Evolutionary conservation across 1,140 invertebrate species (phyloP).

Genomic region (Solen grandis): DNA sequence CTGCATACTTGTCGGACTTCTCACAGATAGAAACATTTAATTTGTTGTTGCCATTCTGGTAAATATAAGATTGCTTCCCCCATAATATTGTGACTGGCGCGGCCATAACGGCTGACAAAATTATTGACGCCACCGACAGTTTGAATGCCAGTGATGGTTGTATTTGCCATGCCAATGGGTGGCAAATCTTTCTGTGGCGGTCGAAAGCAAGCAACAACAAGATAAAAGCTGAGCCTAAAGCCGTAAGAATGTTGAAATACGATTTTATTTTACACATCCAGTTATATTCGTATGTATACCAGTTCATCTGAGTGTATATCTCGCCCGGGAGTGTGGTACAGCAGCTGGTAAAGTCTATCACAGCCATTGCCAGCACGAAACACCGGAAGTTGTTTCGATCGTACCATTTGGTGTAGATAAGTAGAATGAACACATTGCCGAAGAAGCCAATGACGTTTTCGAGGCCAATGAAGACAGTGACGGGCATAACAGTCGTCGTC

Average conservation of each 20-base stretch:
- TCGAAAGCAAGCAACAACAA: constrained; percentile 63
- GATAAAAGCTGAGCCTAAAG: constrained; percentile 60
- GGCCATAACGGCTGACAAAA: constrained; percentile 9
- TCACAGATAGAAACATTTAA: constrained; percentile 46
- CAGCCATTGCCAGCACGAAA: constrained; percentile 63
- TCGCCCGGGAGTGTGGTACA: constrained; percentile 64
- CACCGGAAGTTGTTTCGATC: constrained; percentile 57
- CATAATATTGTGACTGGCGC: constrained; percentile 19
- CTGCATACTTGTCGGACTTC: constrained; percentile 29
- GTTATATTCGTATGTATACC: constrained; percentile 60
- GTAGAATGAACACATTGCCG: constrained; percentile 64
- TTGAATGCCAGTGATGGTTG: constrained; percentile 38
- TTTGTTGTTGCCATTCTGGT: not conserved
- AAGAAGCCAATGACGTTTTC: constrained; percentile 59
- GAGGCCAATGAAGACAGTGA: constrained; percentile 58
- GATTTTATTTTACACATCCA: constrained; percentile 62
- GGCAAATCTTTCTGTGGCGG: constrained; percentile 64
- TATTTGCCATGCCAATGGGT: constrained; percentile 60
- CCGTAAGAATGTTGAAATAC: constrained; percentile 60
- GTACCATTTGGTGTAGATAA: constrained; percentile 56
- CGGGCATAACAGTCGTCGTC: constrained; percentile 47
- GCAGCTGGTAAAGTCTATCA: constrained; percentile 66
- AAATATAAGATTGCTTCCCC: constrained; percentile 44
- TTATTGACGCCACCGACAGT: not conserved
- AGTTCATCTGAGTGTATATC: constrained; percentile 62